These are phyloP conservation scores for Cynopterus sphinx DNA, from an alignment of 2,797 vertebrate species.

Conservation along the genomic window DNA sequence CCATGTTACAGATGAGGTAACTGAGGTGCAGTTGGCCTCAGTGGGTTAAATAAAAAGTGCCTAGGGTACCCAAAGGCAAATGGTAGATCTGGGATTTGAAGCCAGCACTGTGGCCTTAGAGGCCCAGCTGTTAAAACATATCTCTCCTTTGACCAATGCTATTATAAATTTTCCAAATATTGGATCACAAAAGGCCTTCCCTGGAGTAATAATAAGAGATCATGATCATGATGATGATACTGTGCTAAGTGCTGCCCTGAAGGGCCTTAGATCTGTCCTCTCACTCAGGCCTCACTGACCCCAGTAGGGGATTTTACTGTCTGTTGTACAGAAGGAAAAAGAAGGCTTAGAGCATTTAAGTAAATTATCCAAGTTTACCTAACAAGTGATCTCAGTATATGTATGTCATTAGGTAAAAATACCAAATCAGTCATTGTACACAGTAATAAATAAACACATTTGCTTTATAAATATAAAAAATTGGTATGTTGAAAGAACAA, in stretches of 20 bases:
- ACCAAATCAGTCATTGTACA: slow-evolving; percentile 1
- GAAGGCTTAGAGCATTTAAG: neutral
- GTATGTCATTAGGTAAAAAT: slow-evolving; percentile 1
- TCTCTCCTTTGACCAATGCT: neutral
- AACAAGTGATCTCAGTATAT: neutral
- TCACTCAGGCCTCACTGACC: neutral
- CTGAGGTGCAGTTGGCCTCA: neutral
- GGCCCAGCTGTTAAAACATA: neutral
- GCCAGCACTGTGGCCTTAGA: neutral
- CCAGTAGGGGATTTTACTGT: neutral
- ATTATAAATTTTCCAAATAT: neutral
- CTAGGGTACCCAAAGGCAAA: neutral
- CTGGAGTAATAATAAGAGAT: neutral
- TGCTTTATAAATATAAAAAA: slow-evolving; percentile 16
- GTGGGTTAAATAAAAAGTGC: neutral
- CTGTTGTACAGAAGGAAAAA: neutral
- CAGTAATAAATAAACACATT: slow-evolving; percentile 36
- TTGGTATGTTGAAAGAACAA: slow-evolving; percentile 36
- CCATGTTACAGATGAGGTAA: neutral
- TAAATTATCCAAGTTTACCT: slow-evolving; percentile 7
- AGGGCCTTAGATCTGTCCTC: neutral
- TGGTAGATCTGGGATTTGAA: neutral
- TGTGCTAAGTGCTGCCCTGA: too few relatives aligned
- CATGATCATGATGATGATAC: neutral
- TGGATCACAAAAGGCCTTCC: neutral